These are phyloP conservation scores for Octodonta nipae DNA, from an alignment of 2,888 invertebrate species.

Conservation along the genomic window DNA sequence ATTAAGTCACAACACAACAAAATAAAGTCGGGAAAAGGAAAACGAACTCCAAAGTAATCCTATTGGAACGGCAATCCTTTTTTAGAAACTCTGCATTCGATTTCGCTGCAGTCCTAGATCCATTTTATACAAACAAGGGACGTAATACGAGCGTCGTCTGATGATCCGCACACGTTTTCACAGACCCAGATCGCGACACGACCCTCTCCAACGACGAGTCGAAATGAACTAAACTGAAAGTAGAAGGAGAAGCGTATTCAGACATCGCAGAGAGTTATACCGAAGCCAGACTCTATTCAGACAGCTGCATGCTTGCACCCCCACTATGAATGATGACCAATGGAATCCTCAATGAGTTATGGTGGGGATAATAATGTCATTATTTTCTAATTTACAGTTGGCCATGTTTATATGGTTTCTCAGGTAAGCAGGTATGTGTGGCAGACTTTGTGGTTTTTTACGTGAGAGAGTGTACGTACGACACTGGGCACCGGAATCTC, in stretches of 20 bases:
- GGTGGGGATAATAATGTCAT: slow-evolving; percentile 36
- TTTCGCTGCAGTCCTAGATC: no score
- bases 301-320: slow-evolving; percentile 27
- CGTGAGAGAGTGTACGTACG: no score
- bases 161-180: no score
- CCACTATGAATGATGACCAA: slow-evolving; percentile 19
- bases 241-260: no score
- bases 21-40: no score
- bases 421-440: slow-evolving; percentile 28
- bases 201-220: neutral
- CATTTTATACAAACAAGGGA: no score
- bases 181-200: neutral
- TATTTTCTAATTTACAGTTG: slow-evolving; percentile 36
- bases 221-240: slow-evolving; percentile 7
- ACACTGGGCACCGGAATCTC: neutral
- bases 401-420: slow-evolving; percentile 28
- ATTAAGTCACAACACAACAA: no score
- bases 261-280: slow-evolving; percentile 1
- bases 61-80: no score
- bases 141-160: no score
- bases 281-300: slow-evolving; percentile 24
- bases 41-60: neutral
- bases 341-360: slow-evolving; percentile 18
- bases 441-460: no score
- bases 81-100: no score